A percentile compares a stretch with the other conserved stretches of the same genome.
Evolutionary conservation across 2,113 vertebrate species (phyloP).

Genomic region (Parus major): DNA sequence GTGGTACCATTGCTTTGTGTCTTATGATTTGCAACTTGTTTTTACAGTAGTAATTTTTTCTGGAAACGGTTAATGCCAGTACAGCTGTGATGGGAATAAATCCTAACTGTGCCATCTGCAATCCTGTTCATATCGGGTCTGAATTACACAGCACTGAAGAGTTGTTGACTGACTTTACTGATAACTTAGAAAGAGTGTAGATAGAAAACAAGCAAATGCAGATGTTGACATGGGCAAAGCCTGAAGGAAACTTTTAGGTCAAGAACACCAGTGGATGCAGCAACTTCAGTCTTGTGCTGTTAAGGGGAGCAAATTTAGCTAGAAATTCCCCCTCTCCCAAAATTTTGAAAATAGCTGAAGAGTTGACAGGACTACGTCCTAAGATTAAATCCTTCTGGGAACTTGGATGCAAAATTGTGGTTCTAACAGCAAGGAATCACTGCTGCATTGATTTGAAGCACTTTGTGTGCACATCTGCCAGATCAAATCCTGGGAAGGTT

Average conservation of each 20-base stretch:
- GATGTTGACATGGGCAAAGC: not conserved
- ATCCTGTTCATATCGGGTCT: not conserved
- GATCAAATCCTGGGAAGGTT: not conserved
- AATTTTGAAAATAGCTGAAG: not conserved
- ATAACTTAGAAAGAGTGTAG: not conserved
- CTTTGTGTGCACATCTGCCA: not conserved
- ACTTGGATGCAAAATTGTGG: not conserved
- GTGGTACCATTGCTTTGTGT: not conserved
- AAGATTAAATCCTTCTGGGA: not conserved
- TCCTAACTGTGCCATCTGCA: not conserved
- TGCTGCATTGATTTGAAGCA: fast-evolving
- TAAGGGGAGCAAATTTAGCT: not conserved
- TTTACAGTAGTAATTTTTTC: not conserved
- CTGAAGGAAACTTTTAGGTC: not conserved
- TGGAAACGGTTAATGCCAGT: not conserved
- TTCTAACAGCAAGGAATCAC: not conserved
- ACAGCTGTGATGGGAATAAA: not conserved
- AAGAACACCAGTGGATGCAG: not conserved
- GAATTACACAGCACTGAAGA: not conserved
- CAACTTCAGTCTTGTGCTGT: not conserved
- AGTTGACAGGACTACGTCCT: not conserved
- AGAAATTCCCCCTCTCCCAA: not conserved
- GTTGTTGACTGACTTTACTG: not conserved
- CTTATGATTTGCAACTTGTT: not conserved
- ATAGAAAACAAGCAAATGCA: not conserved